Evolutionary conservation across 2,113 vertebrate genomes (phyloP).

Genomic region (Amphilophus citrinellus): DNA sequence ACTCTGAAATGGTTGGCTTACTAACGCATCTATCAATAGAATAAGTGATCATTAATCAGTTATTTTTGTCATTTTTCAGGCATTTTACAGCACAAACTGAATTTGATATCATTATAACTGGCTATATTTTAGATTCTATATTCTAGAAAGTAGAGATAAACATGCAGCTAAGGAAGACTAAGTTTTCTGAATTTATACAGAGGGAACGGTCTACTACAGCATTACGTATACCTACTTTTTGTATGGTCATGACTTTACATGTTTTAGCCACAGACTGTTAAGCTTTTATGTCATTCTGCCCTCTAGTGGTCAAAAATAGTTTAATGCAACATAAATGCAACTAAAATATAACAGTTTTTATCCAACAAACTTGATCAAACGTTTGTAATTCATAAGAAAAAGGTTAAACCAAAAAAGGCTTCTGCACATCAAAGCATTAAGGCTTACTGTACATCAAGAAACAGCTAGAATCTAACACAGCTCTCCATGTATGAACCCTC

Average conservation of each 20-base stretch:
- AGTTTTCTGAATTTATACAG: not conserved
- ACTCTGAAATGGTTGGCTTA: not conserved
- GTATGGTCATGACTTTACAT: not conserved
- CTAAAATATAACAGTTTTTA: not conserved
- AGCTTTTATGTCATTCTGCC: slow-evolving; percentile 18
- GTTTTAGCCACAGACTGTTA: not conserved
- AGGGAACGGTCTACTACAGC: not conserved
- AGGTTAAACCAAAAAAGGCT: not conserved
- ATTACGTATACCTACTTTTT: not conserved
- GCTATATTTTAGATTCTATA: too few species aligned
- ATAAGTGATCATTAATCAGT: too few species aligned
- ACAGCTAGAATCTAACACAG: not conserved
- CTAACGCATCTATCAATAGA: too few species aligned
- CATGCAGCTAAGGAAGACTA: not conserved
- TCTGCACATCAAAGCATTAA: not conserved
- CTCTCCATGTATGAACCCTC: slow-evolving; percentile 7
- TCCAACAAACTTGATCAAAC: not conserved
- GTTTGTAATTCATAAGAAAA: not conserved
- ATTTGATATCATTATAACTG: too few species aligned
- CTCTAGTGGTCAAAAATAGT: slow-evolving; percentile 15
- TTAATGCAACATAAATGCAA: not conserved
- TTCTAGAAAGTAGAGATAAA: not conserved
- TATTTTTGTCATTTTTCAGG: too few species aligned
- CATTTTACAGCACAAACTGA: too few species aligned
- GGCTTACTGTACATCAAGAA: not conserved